phyloP scores from a whole-genome alignment of 2,888 invertebrate genomes.

The Zootermopsis nevadensis region DNA sequence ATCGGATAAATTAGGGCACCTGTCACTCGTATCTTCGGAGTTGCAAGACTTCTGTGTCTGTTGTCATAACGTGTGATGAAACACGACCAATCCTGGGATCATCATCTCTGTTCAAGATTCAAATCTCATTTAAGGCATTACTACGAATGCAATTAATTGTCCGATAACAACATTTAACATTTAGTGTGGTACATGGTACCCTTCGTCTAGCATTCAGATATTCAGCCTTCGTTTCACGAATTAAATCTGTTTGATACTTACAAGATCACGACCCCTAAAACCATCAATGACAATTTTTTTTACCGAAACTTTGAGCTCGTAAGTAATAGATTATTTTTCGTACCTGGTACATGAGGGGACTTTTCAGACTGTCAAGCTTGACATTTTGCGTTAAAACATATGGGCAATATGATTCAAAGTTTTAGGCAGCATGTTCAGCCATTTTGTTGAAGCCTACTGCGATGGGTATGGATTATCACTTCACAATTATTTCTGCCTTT shows the following conservation, averaged over 20 bases:
- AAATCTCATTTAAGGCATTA: background rate
- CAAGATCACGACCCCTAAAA: background rate
- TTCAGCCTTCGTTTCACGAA: background rate
- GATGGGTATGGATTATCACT: constrained; percentile 32
- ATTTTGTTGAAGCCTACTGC: constrained; percentile 7
- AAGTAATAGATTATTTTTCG: background rate
- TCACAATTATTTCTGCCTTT: constrained; percentile 42
- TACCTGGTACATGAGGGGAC: background rate
- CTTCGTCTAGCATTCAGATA: background rate
- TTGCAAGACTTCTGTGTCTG: too few relatives aligned
- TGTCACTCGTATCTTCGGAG: too few relatives aligned
- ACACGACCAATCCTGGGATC: background rate
- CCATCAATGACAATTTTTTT: background rate
- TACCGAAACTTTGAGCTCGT: background rate
- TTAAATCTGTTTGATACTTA: background rate
- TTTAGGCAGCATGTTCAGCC: background rate
- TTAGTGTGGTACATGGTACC: background rate
- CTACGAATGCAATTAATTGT: background rate
- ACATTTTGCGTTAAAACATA: constrained; percentile 19
- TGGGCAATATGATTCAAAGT: background rate
- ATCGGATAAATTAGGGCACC: too few relatives aligned
- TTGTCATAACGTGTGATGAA: too few relatives aligned
- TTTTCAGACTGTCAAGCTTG: background rate
- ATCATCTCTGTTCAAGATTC: background rate
- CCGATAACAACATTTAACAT: background rate